These are phyloP conservation scores for Vimba vimba DNA, from an alignment of 2,113 vertebrate genomes.

Conservation along the genomic window DNA sequence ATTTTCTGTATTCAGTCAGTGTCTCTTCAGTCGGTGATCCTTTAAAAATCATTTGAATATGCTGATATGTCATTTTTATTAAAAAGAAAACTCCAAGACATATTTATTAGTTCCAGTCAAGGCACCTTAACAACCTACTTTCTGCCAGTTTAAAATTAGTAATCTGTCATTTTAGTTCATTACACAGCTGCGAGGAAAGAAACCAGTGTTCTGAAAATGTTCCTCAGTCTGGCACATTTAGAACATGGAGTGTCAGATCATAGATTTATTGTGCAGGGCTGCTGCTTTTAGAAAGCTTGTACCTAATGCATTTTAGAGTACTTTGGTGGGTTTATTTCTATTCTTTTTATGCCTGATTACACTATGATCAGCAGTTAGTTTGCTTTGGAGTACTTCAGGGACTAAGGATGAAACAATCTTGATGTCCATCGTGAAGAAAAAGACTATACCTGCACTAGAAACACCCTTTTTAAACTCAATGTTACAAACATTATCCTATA, in stretches of 20 bases:
- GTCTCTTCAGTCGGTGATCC: not conserved
- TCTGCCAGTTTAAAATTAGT: not conserved
- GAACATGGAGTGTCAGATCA: slow-evolving; percentile 6
- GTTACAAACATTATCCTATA: not conserved
- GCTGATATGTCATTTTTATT: not conserved
- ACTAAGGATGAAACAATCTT: not conserved
- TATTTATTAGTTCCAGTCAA: not conserved
- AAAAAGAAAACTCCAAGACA: not conserved
- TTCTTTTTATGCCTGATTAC: not conserved
- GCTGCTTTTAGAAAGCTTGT: slow-evolving; percentile 7
- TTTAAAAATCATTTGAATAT: not conserved
- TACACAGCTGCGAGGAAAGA: not conserved
- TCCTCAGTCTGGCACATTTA: slow-evolving; percentile 11
- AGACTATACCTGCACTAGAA: not conserved
- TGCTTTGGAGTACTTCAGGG: not conserved
- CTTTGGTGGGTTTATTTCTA: not conserved
- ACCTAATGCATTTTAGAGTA: slow-evolving; percentile 9
- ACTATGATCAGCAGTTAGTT: not conserved
- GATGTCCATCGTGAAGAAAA: not conserved
- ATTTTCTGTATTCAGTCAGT: not conserved
- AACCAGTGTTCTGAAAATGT: not conserved
- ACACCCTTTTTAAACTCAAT: not conserved
- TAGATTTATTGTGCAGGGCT: not conserved
- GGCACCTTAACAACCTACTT: not conserved
- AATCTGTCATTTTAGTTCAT: not conserved